Evolutionary conservation across 1,140 invertebrate species (phyloP).

Genomic region (Achroia grisella): DNA sequence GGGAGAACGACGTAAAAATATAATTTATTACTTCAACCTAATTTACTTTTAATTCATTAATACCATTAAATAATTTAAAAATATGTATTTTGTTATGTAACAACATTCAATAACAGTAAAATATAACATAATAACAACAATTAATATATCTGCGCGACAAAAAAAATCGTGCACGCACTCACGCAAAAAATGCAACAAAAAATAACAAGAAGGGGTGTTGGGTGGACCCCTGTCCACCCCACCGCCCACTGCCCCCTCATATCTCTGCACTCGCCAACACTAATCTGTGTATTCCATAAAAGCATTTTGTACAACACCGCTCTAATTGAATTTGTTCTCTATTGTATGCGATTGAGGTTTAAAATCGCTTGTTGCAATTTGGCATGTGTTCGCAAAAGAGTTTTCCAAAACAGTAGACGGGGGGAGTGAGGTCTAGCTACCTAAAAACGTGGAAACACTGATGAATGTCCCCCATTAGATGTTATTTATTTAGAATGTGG

Average conservation of each 20-base stretch:
- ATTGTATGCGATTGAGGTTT: slow-evolving; percentile 16
- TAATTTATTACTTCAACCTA: too few relatives aligned
- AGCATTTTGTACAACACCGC: slow-evolving; percentile 39
- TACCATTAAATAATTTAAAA: too few relatives aligned
- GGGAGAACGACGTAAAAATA: too few relatives aligned
- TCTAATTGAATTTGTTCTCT: slow-evolving; percentile 21
- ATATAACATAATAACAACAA: too few relatives aligned
- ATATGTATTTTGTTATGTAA: too few relatives aligned
- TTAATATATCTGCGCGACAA: too few relatives aligned
- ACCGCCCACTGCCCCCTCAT: slow-evolving; percentile 38
- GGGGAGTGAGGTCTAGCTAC: slow-evolving; percentile 45
- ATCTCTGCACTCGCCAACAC: slow-evolving; percentile 62
- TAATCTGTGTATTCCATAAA: slow-evolving; percentile 62
- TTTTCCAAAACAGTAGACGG: slow-evolving; percentile 57
- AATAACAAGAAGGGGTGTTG: slow-evolving; percentile 40
- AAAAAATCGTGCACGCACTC: slow-evolving; percentile 39
- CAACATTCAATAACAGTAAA: too few relatives aligned
- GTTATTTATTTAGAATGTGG: slow-evolving; percentile 75
- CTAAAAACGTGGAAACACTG: slow-evolving; percentile 70
- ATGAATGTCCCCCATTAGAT: slow-evolving; percentile 75
- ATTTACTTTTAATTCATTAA: too few relatives aligned
- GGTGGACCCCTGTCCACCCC: slow-evolving; percentile 40
- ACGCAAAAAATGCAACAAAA: slow-evolving; percentile 67
- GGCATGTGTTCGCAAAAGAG: slow-evolving; percentile 27
- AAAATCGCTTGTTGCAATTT: not conserved